These are phyloP conservation scores for Calyptomena viridis DNA, from an alignment of 2,113 vertebrate species.

Conservation along the genomic window DNA sequence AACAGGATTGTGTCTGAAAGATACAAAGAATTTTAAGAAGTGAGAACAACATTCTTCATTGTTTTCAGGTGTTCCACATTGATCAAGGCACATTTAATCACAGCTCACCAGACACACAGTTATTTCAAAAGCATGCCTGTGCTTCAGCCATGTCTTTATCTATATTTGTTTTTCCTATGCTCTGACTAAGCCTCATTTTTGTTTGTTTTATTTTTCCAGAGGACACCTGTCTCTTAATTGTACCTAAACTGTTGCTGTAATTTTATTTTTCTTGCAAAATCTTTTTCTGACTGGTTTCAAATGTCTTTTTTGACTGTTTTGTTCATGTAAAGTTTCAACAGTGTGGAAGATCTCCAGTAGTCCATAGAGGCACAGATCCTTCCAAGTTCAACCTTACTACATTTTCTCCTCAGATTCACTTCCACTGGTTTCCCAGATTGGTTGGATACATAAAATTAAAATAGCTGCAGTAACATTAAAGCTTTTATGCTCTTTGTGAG, in stretches of 20 bases:
- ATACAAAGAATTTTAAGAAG: background rate
- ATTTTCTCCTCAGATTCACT: background rate
- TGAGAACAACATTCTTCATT: background rate
- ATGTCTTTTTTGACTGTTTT: background rate
- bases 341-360: background rate
- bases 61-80: background rate
- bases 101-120: background rate
- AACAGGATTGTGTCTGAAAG: background rate
- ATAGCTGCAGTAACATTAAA: background rate
- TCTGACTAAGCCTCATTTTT: background rate
- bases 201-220: slow-evolving; percentile 12
- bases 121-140: background rate
- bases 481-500: background rate
- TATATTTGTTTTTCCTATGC: background rate
- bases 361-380: background rate
- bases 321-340: background rate
- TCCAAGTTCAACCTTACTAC: slow-evolving; percentile 2
- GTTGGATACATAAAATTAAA: background rate
- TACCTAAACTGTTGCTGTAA: background rate
- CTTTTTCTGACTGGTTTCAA: background rate
- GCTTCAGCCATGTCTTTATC: background rate
- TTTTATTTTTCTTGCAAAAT: background rate
- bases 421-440: background rate
- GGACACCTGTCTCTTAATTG: background rate
- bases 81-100: background rate